Evolutionary conservation across 53 echinoderm and acorn worm genomes (phyloP).

Genomic region (Patiria pectinifera): DNA sequence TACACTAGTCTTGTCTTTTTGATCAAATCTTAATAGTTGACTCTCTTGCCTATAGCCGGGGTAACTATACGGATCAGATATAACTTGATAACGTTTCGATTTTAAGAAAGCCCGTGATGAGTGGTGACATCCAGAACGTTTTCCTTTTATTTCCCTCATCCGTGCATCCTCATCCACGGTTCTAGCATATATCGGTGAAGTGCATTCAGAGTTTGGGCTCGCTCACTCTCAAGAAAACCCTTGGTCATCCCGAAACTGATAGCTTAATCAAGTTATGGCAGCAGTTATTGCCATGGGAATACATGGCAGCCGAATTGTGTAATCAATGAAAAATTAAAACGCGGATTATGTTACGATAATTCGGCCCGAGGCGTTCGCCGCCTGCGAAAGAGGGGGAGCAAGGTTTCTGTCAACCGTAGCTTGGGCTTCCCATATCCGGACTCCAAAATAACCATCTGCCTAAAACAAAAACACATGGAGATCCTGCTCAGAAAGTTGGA

Average conservation of each 20-base stretch:
- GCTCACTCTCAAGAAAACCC: neutral
- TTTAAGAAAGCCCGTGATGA: neutral
- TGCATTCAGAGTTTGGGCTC: neutral
- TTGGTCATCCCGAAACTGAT: neutral
- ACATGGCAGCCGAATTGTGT: neutral
- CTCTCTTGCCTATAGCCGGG: no score
- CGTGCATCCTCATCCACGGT: neutral
- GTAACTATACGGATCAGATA: no score
- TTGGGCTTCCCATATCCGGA: neutral
- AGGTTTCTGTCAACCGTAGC: neutral
- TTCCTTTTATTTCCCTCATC: neutral
- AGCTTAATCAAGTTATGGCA: neutral
- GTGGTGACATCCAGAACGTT: neutral
- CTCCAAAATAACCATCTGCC: slow-evolving; percentile 36
- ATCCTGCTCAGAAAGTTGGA: neutral
- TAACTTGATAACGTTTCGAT: no score
- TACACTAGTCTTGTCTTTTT: no score
- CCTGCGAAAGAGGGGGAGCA: neutral
- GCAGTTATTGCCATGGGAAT: neutral
- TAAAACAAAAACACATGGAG: slow-evolving; percentile 36
- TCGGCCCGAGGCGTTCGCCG: neutral
- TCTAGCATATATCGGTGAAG: neutral
- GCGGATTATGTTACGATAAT: neutral
- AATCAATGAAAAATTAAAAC: slow-evolving; percentile 22
- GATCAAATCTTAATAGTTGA: no score